phyloP scores from a whole-genome alignment of 2,797 vertebrate species.

The Natrix natrix region DNA sequence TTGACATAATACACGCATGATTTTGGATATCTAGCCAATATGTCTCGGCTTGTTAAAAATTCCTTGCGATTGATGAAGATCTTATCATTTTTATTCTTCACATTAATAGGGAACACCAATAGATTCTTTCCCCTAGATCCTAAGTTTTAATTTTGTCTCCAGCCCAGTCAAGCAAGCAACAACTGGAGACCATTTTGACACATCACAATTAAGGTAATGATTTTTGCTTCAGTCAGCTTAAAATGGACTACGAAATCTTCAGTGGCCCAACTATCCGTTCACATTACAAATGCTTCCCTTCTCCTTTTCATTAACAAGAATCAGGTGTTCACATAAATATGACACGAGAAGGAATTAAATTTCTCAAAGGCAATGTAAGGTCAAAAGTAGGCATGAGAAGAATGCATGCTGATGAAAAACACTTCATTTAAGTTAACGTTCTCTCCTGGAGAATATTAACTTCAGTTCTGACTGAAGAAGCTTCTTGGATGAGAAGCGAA shows the following conservation, averaged over 20 bases:
- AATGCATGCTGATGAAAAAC: not conserved
- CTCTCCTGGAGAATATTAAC: not conserved
- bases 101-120: not conserved
- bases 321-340: constrained; percentile 4
- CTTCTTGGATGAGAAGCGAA: not conserved
- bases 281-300: not conserved
- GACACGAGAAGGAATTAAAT: not conserved
- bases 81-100: not conserved
- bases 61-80: not conserved
- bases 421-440: not conserved
- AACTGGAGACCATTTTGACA: not conserved
- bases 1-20: not conserved
- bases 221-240: not conserved
- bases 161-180: not conserved
- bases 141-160: not conserved
- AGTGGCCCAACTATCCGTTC: not conserved
- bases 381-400: not conserved
- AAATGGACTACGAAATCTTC: not conserved
- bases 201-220: not conserved
- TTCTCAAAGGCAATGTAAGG: constrained; percentile 1
- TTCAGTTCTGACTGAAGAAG: not conserved
- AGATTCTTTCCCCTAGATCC: not conserved
- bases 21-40: not conserved
- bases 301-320: not conserved
- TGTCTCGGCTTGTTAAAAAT: not conserved